phyloP scores from a whole-genome alignment of 2,113 vertebrate species.

The Tiliqua scincoides region DNA sequence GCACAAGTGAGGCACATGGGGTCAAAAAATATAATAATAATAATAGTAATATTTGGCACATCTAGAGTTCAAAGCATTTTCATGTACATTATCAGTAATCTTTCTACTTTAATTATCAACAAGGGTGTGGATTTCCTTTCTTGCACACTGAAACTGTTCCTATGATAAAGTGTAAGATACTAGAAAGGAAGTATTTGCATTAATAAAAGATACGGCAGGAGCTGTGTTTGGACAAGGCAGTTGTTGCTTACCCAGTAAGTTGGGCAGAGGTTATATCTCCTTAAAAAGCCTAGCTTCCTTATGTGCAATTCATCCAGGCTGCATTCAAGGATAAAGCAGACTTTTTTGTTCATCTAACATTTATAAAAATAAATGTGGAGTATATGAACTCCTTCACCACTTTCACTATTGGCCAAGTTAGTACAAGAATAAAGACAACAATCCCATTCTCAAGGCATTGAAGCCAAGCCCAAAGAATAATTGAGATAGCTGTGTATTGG shows the following conservation, averaged over 20 bases:
- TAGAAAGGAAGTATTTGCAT: slow-evolving; percentile 18
- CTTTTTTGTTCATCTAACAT: neutral
- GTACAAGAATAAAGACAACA: neutral
- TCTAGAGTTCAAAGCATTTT: neutral
- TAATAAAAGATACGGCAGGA: neutral
- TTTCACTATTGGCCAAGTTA: neutral
- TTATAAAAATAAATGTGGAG: neutral
- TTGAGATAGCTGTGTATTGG: too few species aligned
- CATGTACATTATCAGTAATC: neutral
- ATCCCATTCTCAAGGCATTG: neutral
- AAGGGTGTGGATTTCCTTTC: slow-evolving; percentile 7
- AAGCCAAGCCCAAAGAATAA: neutral
- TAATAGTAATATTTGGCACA: neutral
- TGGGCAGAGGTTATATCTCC: neutral
- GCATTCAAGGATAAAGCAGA: neutral
- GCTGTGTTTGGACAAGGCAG: neutral
- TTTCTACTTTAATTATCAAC: slow-evolving; percentile 4
- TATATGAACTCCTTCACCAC: neutral
- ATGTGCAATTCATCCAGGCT: neutral
- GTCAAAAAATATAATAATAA: neutral
- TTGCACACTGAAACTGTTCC: neutral
- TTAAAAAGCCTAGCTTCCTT: neutral
- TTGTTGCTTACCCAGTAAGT: neutral
- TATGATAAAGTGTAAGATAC: slow-evolving; percentile 12
- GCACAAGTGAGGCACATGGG: neutral